Evolutionary conservation across 1,140 invertebrate genomes (phyloP), one percentile per base, ranked within the genome.

Genomic region (Helicoverpa zea): DNA sequence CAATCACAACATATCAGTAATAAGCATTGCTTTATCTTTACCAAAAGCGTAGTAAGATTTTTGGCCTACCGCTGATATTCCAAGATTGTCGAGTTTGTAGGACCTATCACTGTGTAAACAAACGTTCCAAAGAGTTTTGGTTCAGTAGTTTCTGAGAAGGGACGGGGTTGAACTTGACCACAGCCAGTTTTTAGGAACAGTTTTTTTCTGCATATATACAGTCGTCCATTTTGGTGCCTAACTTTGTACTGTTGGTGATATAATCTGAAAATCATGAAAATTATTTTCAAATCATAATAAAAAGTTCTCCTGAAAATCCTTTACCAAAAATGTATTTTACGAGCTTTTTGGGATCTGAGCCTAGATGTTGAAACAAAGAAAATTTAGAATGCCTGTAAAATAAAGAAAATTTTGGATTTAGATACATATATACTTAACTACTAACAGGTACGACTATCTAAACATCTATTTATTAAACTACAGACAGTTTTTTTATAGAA

Each of bases 71-170:
- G 81, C 79, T 83, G 82, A 84, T 81, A 51, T 82, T 82, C 80
- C 23, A 35, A 77, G 54, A 77, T 30, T 78, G 63, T 78, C 63
- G 30, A 78, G 51, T 78, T 77, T 77, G 73, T 59, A n/a, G n/a
- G n/a, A 43, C 35, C 35, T 43, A 68, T 75, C 64, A 74, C 61
- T 87, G 73, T 80, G 76, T 75, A 87, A 88, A 88, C 85, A 91
- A 81, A 83, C 49, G 51, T 81, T 77, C 84, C 81, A 87, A 77
- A 83, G 84, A 87, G 87, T 89, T 88, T 87, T 76, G 80, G 86
- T 90, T 87, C 91, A 89, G 91, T 92, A 93, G 91, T 92, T 93
- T 93, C 91, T 87, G 63, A 81, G 91, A 92, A 92, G 82, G 89
- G 86, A 78, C 85, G 64, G 78, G 81, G 80, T 80, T 83, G 84